phyloP scores from a whole-genome alignment of 2,888 invertebrate genomes.

The Stegana nigrithorax region DNA sequence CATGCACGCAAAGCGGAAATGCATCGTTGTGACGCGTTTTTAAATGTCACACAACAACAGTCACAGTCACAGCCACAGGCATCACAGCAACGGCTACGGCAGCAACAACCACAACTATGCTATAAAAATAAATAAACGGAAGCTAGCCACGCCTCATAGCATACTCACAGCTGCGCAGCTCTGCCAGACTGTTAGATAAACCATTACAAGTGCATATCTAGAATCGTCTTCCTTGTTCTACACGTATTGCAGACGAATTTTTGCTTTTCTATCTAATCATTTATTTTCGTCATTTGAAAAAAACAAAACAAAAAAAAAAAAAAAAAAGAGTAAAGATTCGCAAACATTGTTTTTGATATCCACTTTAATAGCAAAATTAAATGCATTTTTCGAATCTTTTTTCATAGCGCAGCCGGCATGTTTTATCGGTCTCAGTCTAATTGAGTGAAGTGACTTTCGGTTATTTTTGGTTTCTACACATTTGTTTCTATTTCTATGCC shows the following conservation, averaged over 20 bases:
- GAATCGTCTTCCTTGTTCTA: too few relatives aligned
- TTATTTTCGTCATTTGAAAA: conserved; percentile 1
- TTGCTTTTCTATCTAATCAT: neutral
- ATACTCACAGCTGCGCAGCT: neutral
- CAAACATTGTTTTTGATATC: neutral
- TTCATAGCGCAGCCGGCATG: neutral
- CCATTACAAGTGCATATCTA: neutral
- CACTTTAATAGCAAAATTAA: neutral
- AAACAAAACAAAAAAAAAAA: neutral
- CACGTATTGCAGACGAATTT: too few relatives aligned
- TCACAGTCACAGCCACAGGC: too few relatives aligned
- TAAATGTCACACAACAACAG: too few relatives aligned
- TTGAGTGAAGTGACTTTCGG: neutral
- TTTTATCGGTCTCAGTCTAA: conserved; percentile 8
- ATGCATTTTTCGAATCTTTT: neutral
- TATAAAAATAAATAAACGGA: too few relatives aligned
- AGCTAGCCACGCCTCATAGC: neutral
- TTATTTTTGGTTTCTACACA: conserved; percentile 1
- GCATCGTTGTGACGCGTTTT: conserved; percentile 3
- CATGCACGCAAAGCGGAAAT: conserved; percentile 2
- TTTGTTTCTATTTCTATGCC: neutral
- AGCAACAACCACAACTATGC: too few relatives aligned
- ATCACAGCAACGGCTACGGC: too few relatives aligned
- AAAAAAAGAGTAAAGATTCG: neutral
- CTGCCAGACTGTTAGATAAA: conserved; percentile 9